Conservation (phyloP, 2,113 vertebrate genomes). For the Ptyas mucosa region DNA sequence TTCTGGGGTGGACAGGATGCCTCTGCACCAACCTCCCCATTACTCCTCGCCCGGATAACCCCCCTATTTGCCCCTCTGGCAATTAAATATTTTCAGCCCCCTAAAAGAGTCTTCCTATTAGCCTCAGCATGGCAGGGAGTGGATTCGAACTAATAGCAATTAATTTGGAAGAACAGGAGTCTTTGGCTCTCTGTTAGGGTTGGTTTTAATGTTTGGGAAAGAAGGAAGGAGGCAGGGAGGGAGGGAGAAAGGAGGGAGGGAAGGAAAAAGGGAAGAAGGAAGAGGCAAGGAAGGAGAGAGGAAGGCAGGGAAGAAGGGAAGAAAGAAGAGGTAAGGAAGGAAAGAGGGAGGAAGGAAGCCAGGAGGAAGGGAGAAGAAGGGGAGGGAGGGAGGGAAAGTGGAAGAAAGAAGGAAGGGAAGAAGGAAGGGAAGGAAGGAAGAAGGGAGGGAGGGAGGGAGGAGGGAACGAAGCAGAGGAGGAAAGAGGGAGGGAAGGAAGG, state of each 20-base stretch:
- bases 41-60: background rate
- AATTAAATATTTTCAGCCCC: background rate
- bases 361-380: background rate
- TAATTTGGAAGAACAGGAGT: background rate
- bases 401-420: too few relatives aligned
- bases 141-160: background rate
- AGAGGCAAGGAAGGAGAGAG: too few relatives aligned
- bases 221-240: too few relatives aligned
- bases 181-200: background rate
- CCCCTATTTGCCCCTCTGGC: background rate
- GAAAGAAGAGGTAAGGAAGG: too few relatives aligned
- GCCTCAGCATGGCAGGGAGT: background rate
- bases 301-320: background rate
- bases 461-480: too few relatives aligned
- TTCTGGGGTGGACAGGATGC: background rate
- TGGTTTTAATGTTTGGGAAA: background rate
- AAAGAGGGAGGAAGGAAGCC: too few relatives aligned
- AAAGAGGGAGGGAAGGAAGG: too few relatives aligned
- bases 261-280: too few relatives aligned
- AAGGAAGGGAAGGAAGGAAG: too few relatives aligned
- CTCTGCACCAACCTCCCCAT: background rate
- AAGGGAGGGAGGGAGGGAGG: too few relatives aligned
- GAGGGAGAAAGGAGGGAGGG: background rate
- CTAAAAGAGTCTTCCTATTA: background rate
- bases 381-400: too few relatives aligned